These are phyloP conservation scores for Bruchidius siliquastri DNA, from an alignment of 2,888 invertebrate genomes.

Conservation along the genomic window DNA sequence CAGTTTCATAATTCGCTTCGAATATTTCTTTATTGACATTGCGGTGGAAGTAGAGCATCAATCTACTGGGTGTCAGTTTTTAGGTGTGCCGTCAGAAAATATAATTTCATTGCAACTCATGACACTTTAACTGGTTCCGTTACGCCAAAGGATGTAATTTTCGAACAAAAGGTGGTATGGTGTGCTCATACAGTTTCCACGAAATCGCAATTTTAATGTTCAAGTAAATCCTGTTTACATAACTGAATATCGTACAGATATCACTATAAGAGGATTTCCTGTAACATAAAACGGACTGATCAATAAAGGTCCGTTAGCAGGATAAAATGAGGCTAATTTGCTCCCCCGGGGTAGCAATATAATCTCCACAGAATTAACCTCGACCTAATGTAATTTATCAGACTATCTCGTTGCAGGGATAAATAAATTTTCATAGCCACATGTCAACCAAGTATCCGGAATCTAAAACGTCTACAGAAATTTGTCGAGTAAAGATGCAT, in stretches of 20 bases:
- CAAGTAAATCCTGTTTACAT: no score
- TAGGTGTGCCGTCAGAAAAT: no score
- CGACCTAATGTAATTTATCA: constrained; percentile 16
- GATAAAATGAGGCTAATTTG: constrained; percentile 18
- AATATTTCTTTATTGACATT: no score
- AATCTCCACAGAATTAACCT: constrained; percentile 18
- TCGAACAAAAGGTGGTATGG: no score
- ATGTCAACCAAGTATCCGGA: background rate
- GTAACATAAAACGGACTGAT: background rate
- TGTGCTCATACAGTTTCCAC: no score
- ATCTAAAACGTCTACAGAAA: background rate
- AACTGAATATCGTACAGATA: background rate
- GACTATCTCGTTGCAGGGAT: background rate
- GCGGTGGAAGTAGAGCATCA: no score
- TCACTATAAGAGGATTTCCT: background rate
- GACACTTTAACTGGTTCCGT: no score
- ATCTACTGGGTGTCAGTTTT: no score
- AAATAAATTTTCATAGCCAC: background rate
- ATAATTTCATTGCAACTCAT: no score
- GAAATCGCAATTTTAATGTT: no score
- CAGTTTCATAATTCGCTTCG: no score
- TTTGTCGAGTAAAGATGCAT: background rate
- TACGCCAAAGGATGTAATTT: no score
- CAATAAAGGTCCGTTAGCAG: constrained; percentile 6
- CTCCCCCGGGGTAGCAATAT: constrained; percentile 11